These are phyloP conservation scores for Spilarctia lutea DNA, from an alignment of 2,888 invertebrate species.

Conservation along the genomic window DNA sequence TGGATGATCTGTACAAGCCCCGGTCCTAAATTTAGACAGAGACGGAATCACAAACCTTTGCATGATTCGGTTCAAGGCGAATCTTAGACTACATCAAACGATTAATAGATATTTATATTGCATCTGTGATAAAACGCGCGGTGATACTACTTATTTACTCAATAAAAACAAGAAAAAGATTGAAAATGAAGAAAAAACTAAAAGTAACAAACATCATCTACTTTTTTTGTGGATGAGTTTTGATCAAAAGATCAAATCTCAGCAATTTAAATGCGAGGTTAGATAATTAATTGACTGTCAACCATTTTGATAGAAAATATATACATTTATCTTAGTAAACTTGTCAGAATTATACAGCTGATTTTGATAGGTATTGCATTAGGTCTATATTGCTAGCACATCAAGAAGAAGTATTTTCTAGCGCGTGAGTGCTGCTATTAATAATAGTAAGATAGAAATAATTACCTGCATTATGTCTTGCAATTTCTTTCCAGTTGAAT, in stretches of 20 bases:
- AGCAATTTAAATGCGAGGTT: no score
- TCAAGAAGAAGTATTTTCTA: neutral
- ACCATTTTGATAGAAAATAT: constrained; percentile 20
- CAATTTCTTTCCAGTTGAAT: neutral
- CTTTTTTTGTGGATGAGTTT: neutral
- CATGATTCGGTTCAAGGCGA: no score
- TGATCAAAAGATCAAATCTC: neutral
- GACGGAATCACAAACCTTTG: no score
- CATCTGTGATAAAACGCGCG: no score
- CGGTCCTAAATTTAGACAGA: no score
- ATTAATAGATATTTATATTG: no score
- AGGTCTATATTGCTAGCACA: neutral
- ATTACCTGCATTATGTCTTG: neutral
- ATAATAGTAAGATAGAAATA: neutral
- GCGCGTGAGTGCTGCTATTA: neutral
- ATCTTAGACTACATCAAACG: no score
- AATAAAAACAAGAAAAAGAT: neutral
- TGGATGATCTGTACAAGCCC: neutral
- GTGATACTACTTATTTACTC: no score
- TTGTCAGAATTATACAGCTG: neutral
- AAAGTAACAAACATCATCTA: neutral
- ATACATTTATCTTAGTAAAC: constrained; percentile 24
- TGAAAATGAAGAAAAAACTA: neutral
- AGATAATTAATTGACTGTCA: constrained; percentile 12
- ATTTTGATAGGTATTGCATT: constrained; percentile 1